phyloP scores from a whole-genome alignment of 2,797 vertebrate genomes.

The Bradypus variegatus region DNA sequence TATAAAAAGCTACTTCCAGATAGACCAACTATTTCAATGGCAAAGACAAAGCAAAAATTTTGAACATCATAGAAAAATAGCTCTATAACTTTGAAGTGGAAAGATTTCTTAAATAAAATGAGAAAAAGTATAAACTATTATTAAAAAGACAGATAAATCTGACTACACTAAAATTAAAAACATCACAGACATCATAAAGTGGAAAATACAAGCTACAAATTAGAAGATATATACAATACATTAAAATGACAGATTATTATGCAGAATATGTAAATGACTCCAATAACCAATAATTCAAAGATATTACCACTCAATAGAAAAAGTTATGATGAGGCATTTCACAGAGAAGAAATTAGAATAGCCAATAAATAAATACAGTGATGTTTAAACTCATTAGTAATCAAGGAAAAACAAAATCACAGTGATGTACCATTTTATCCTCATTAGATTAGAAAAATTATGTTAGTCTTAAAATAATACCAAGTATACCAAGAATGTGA shows the following conservation, averaged over 20 bases:
- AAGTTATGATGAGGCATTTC: not conserved
- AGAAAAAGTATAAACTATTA: not conserved
- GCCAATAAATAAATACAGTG: slow-evolving; percentile 32
- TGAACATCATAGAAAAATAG: not conserved
- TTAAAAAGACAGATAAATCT: not conserved
- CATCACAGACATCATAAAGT: not conserved
- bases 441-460: slow-evolving; percentile 35
- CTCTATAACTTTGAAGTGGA: not conserved
- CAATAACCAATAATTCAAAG: slow-evolving; percentile 12
- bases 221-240: not conserved
- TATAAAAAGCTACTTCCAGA: not conserved
- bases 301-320: not conserved
- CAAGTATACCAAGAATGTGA: not conserved
- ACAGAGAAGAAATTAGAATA: not conserved
- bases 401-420: slow-evolving; percentile 45
- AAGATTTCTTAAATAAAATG: not conserved
- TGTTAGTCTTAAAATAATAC: slow-evolving; percentile 17
- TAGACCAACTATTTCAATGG: not conserved
- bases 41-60: not conserved
- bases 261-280: slow-evolving; percentile 5
- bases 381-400: slow-evolving; percentile 43
- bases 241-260: slow-evolving; percentile 12
- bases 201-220: slow-evolving; percentile 3
- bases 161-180: not conserved
- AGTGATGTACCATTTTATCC: slow-evolving; percentile 36